Evolutionary conservation across 2,888 invertebrate species (phyloP).

Genomic region (Caenorhabditis sp.): DNA sequence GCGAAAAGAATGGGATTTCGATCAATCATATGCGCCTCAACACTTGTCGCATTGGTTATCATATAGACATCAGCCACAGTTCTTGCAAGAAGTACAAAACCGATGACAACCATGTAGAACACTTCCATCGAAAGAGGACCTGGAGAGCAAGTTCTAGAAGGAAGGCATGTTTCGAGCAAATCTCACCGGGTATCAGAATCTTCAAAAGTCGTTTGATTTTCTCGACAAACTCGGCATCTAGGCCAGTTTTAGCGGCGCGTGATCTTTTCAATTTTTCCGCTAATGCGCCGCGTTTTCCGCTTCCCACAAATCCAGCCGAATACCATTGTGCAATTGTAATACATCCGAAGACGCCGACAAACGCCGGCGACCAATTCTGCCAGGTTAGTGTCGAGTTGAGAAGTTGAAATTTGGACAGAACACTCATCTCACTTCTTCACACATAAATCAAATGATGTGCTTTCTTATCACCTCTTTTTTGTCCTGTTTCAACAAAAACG

Average conservation of each 20-base stretch:
- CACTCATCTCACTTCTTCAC: slow-evolving; percentile 22
- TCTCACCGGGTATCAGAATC: slow-evolving; percentile 26
- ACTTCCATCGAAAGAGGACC: slow-evolving; percentile 57
- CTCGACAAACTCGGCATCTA: slow-evolving; percentile 29
- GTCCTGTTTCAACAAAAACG: not conserved
- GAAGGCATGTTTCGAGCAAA: not conserved
- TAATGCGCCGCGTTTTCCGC: no score
- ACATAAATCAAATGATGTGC: slow-evolving; percentile 1
- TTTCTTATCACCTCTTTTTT: slow-evolving; percentile 1
- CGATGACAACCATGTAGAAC: slow-evolving; percentile 73
- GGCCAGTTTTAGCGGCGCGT: slow-evolving; percentile 18
- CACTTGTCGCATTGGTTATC: slow-evolving; percentile 89
- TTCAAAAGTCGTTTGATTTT: slow-evolving; percentile 24
- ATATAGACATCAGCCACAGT: slow-evolving; percentile 97
- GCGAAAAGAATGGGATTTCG: slow-evolving; percentile 83
- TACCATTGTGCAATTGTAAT: slow-evolving; percentile 35
- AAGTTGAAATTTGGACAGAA: slow-evolving; percentile 41
- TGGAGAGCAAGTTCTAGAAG: not conserved
- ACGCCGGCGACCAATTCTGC: slow-evolving; percentile 47
- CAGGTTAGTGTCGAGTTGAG: slow-evolving; percentile 37
- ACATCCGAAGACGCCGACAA: slow-evolving; percentile 44
- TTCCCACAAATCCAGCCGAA: slow-evolving; percentile 3
- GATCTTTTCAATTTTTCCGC: slow-evolving; percentile 7
- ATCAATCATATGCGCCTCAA: slow-evolving; percentile 92
- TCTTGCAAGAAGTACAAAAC: slow-evolving; percentile 82